These are phyloP conservation scores for Gisinianus flammeolus DNA, from an alignment of 2,888 invertebrate genomes.

Conservation along the genomic window DNA sequence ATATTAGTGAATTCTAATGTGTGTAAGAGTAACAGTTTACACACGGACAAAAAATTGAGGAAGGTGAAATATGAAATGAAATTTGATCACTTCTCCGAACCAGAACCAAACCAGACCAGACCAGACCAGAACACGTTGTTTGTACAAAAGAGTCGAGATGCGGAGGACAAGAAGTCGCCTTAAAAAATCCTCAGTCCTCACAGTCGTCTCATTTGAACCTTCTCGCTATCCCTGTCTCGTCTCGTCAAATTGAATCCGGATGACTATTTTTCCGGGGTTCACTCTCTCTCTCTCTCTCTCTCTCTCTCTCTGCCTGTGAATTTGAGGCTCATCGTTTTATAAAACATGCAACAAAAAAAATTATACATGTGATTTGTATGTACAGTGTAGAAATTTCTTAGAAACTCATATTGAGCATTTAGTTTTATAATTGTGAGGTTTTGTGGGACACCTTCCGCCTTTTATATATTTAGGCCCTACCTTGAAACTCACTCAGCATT, in stretches of 20 bases:
- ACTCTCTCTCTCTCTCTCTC: background rate
- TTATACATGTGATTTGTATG: too few relatives aligned
- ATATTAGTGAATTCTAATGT: too few relatives aligned
- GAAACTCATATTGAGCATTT: too few relatives aligned
- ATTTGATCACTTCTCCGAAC: slow-evolving; percentile 28
- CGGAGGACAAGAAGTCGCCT: background rate
- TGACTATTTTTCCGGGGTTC: background rate
- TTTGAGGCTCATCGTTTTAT: too few relatives aligned
- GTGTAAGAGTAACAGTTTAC: background rate
- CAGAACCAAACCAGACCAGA: too few relatives aligned
- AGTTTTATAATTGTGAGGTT: background rate
- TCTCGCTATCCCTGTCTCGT: slow-evolving; percentile 1
- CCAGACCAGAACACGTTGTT: too few relatives aligned
- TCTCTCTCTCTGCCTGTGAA: background rate
- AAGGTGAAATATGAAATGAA: slow-evolving; percentile 28
- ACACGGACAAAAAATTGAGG: slow-evolving; percentile 18
- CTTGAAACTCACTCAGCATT: background rate
- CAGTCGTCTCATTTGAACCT: background rate
- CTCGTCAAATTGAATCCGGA: background rate
- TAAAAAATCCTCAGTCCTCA: background rate
- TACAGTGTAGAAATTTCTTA: too few relatives aligned
- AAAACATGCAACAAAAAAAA: too few relatives aligned
- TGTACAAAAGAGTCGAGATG: background rate
- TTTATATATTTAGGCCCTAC: background rate
- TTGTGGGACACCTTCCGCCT: background rate